Evolutionary conservation across 2,888 invertebrate species (phyloP), one percentile per base, ranked within the genome.

Genomic region (Congeria kusceri): DNA sequence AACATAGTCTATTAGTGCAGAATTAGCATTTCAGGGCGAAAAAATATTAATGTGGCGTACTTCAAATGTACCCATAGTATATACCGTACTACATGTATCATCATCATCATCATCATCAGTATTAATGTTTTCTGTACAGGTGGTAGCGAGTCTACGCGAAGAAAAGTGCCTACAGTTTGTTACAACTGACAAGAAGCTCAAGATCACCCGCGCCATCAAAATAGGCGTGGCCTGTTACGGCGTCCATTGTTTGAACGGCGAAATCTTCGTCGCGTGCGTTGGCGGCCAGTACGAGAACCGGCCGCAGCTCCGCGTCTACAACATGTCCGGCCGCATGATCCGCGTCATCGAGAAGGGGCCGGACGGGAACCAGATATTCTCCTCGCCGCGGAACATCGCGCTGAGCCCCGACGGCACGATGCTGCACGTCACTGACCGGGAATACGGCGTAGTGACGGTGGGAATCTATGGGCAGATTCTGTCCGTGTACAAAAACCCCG

Each of bases 381-480:
- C 83, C 15, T 65, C 77, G 13, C 79, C 83, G n/a, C 59, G 79
- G 59, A 79, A 83, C 56, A 53, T 83, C 32, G 74, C 59, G 5
- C 39, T 83, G 27, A 79, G 74, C 28, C 70, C 77, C 9, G 83
- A 83, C 46, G 77, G 83, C 9, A 79, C 77, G 2, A 59, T 79
- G 77, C 56, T 83, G 23, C 83, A 83, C 44, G 79, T 83, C 28
- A 83, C 77, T 15, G 83, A 83, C 64, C 44, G 77, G 29, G 83
- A 79, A 47, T 66, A 70, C 18, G 83, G 79, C 7, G 77, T 83
- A 1, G 67, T 83, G 28, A 83, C 83, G 9, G 32, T 82, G 0
- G 78, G 73, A 3, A 23, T 77, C 3, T 78, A 76, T 39, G 79
- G 83, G n/a, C 69, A 77, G 28, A 46, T 83, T n/a, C 58, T 79